Percentiles rank a stretch among this genome's conserved stretches.
Evolutionary conservation across 2,113 vertebrate genomes (phyloP).

Genomic region (Phyllopteryx taeniolatus): DNA sequence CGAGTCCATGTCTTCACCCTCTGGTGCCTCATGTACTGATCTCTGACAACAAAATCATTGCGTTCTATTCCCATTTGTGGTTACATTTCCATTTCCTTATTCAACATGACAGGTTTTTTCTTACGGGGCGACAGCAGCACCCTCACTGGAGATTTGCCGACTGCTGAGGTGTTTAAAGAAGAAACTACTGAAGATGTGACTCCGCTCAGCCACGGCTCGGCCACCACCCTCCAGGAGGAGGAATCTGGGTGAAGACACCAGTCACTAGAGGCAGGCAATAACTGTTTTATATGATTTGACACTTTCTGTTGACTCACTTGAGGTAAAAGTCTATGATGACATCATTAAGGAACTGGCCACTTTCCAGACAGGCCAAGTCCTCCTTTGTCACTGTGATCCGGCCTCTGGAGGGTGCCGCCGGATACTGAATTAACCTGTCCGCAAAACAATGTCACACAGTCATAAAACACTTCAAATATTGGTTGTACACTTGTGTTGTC

Average conservation of each 20-base stretch:
- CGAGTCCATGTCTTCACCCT: conserved; percentile 94
- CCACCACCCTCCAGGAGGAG: conserved; percentile 84
- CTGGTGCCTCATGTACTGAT: conserved; percentile 80
- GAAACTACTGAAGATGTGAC: conserved; percentile 94
- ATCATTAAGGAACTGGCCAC: conserved; percentile 92
- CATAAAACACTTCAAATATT: background rate
- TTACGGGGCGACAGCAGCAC: conserved; percentile 78
- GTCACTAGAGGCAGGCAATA: background rate
- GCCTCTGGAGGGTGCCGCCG: conserved; percentile 85
- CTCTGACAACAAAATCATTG: conserved; percentile 56
- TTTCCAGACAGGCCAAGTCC: conserved; percentile 85
- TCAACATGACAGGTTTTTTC: conserved; percentile 30
- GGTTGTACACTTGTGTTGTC: background rate
- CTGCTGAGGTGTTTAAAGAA: conserved; percentile 93
- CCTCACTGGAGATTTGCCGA: conserved; percentile 75
- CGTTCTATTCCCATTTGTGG: background rate
- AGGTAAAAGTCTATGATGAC: conserved; percentile 99
- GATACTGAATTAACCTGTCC: conserved; percentile 89
- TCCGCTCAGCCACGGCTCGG: conserved; percentile 76
- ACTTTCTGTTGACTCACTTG: conserved; percentile 77
- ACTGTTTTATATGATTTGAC: background rate
- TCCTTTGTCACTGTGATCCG: conserved; percentile 88
- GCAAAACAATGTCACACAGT: background rate
- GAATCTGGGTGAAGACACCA: conserved; percentile 69
- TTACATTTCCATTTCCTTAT: background rate